Conservation (phyloP, 2,888 invertebrate species). For the Orgyia antiqua region DNA sequence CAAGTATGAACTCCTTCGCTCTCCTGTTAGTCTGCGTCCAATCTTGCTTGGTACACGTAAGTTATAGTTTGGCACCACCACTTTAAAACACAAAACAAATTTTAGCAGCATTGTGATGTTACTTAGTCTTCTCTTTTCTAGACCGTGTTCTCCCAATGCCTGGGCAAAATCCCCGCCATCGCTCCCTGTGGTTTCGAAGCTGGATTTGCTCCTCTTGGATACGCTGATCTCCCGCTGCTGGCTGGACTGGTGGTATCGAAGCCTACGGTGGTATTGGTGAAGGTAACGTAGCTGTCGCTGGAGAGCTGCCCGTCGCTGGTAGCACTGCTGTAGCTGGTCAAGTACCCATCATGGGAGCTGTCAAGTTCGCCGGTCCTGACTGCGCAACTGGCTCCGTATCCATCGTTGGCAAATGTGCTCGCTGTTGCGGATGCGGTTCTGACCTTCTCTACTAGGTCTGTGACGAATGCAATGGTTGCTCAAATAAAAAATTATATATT, state of each 20-base stretch:
- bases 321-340: slow-evolving; percentile 19
- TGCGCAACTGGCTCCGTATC: slow-evolving; percentile 31
- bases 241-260: background rate
- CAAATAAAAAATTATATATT: no score
- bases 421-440: slow-evolving; percentile 10
- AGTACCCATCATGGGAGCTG: slow-evolving; percentile 31
- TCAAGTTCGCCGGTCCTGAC: slow-evolving; percentile 27
- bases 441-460: no score
- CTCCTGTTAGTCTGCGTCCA: slow-evolving; percentile 15
- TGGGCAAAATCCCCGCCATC: background rate
- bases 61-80: no score
- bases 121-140: no score
- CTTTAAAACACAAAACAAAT: no score
- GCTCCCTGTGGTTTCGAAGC: slow-evolving; percentile 1
- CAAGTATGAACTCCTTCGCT: no score
- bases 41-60: slow-evolving; percentile 9
- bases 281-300: slow-evolving; percentile 19
- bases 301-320: slow-evolving; percentile 23
- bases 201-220: slow-evolving; percentile 7
- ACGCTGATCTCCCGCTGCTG: slow-evolving; percentile 11
- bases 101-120: no score
- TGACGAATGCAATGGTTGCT: no score
- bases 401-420: slow-evolving; percentile 27
- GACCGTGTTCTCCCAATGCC: slow-evolving; percentile 1
- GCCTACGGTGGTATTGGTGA: slow-evolving; percentile 4